Percentiles rank a stretch among this genome's conserved stretches.
phyloP scores from a whole-genome alignment of 2,113 vertebrate genomes.

The Notarius lentiginosus region DNA sequence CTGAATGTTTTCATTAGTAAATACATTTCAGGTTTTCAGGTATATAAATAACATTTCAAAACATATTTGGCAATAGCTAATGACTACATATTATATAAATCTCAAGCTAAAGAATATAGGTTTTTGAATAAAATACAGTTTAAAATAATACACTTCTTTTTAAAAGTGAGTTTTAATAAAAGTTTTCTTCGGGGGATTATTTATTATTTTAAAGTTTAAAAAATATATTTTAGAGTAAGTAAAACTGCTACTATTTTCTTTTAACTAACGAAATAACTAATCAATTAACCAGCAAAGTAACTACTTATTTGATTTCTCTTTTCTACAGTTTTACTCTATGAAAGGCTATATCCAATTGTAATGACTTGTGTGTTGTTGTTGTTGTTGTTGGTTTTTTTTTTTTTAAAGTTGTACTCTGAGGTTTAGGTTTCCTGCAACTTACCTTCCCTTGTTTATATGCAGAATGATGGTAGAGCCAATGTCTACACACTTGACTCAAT shows the following conservation, averaged over 20 bases:
- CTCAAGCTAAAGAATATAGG: not conserved
- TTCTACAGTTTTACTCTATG: not conserved
- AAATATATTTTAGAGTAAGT: not conserved
- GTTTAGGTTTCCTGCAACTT: slow-evolving; percentile 38
- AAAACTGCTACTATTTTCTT: not conserved
- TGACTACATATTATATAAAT: not conserved
- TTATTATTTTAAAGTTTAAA: not conserved
- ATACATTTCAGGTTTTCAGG: not conserved
- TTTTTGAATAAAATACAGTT: not conserved
- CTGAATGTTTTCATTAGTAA: slow-evolving; percentile 11
- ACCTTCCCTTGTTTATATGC: slow-evolving; percentile 46
- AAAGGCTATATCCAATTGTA: not conserved
- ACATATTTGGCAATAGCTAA: not conserved
- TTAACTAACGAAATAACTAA: not conserved
- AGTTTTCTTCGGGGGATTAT: no score
- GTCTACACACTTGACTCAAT: slow-evolving; percentile 50
- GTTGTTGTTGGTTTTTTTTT: not conserved
- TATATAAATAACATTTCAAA: not conserved
- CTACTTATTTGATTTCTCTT: not conserved
- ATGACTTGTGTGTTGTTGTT: no score
- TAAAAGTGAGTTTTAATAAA: not conserved
- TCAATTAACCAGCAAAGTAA: not conserved
- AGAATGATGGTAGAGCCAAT: slow-evolving; percentile 44
- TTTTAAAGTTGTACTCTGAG: not conserved
- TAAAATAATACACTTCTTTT: not conserved